Percentiles rank a stretch among this genome's conserved stretches.
These are phyloP conservation scores for Microctonus hyperodae DNA, from an alignment of 2,888 invertebrate species.

Conservation along the genomic window DNA sequence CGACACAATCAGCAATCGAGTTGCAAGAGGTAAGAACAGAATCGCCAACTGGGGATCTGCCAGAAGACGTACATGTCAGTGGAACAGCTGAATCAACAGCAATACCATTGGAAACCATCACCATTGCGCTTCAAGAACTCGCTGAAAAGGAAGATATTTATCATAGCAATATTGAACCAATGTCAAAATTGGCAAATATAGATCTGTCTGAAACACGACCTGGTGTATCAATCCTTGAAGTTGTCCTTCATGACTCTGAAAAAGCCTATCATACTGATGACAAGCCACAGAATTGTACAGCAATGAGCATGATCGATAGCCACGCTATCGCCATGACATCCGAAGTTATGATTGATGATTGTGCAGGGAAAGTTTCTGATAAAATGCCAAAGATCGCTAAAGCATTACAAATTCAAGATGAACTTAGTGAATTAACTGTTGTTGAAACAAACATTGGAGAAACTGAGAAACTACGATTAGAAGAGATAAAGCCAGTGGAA, in stretches of 20 bases:
- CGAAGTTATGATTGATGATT: constrained; percentile 62
- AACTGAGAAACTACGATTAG: constrained; percentile 63
- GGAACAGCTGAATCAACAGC: constrained; percentile 58
- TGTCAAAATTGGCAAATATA: constrained; percentile 61
- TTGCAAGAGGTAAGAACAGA: constrained; percentile 65
- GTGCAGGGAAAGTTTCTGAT: constrained; percentile 45
- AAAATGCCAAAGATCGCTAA: constrained; percentile 50
- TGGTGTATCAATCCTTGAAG: constrained; percentile 55
- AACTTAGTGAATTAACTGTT: constrained; percentile 63
- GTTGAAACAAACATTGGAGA: constrained; percentile 64
- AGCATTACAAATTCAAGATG: constrained; percentile 64
- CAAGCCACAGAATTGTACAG: constrained; percentile 52
- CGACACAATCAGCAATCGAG: constrained; percentile 64
- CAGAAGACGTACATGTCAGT: constrained; percentile 57
- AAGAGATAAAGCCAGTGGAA: constrained; percentile 57
- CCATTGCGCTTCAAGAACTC: constrained; percentile 56
- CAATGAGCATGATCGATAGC: constrained; percentile 60
- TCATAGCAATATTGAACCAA: constrained; percentile 55
- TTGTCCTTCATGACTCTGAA: constrained; percentile 57
- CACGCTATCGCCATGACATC: constrained; percentile 64
- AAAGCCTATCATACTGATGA: constrained; percentile 46
- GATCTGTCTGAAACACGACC: constrained; percentile 55
- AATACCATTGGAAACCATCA: constrained; percentile 58
- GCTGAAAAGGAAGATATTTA: constrained; percentile 65
- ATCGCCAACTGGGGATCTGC: constrained; percentile 58